Percentiles rank a stretch among this genome's conserved stretches.
phyloP scores from a whole-genome alignment of 1,140 invertebrate genomes.

The Leptoteleia sp. region DNA sequence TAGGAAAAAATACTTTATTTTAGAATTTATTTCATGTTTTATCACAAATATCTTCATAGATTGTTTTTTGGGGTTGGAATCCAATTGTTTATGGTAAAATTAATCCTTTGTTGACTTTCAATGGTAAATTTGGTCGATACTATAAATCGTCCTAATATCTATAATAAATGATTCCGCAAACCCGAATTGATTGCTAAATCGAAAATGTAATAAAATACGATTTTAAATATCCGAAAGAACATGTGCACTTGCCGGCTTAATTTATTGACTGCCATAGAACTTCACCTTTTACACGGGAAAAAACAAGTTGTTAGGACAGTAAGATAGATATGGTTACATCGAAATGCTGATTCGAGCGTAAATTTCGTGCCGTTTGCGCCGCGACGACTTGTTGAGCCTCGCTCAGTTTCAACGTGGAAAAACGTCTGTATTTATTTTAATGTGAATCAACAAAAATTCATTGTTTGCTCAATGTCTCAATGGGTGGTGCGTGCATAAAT shows the following conservation, averaged over 20 bases:
- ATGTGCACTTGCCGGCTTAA: neutral
- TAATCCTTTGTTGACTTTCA: too few relatives aligned
- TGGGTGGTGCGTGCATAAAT: too few relatives aligned
- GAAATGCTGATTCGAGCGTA: conserved; percentile 10
- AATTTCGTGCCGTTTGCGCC: conserved; percentile 16
- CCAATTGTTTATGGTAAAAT: too few relatives aligned
- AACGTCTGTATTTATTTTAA: too few relatives aligned
- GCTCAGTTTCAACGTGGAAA: conserved; percentile 8
- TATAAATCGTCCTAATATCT: too few relatives aligned
- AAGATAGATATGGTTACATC: conserved; percentile 37
- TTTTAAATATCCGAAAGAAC: conserved; percentile 17
- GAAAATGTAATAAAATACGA: neutral
- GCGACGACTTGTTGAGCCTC: conserved; percentile 3
- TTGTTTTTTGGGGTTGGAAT: too few relatives aligned
- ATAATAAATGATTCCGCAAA: conserved; percentile 4
- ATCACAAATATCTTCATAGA: too few relatives aligned
- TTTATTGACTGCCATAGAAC: conserved; percentile 32
- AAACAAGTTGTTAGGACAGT: conserved; percentile 22
- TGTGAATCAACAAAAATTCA: too few relatives aligned
- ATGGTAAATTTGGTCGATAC: too few relatives aligned
- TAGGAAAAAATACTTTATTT: too few relatives aligned
- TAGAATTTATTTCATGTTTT: too few relatives aligned
- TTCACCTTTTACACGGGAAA: conserved; percentile 13
- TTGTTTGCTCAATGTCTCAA: too few relatives aligned
- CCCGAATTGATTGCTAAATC: conserved; percentile 1